A percentile compares a stretch with the other conserved stretches of the same genome.
Conservation (phyloP, 2,113 vertebrate species). For the Protobothrops flavoviridis region DNA sequence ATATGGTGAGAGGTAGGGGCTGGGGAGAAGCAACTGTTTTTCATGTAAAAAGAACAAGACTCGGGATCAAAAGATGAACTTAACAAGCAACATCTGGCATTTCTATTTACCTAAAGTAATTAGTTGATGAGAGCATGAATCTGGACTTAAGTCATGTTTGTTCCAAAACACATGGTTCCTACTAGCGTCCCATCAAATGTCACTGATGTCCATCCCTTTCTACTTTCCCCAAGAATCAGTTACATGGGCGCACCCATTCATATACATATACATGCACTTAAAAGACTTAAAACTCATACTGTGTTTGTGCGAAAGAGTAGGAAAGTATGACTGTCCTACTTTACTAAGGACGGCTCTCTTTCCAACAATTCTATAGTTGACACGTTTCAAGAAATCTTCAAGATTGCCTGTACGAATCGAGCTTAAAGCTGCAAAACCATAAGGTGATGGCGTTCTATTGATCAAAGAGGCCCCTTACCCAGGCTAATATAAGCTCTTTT, state of each 20-base stretch:
- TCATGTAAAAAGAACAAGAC: neutral
- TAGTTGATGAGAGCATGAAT: fast-evolving
- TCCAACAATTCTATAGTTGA: neutral
- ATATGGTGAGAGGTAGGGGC: neutral
- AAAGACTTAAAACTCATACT: neutral
- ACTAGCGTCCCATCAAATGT: neutral
- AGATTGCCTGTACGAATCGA: neutral
- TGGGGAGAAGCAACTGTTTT: neutral
- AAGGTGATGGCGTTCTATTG: no score
- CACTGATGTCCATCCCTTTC: neutral
- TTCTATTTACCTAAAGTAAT: neutral
- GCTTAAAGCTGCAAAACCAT: neutral
- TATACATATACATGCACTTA: neutral
- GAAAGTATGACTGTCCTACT: neutral
- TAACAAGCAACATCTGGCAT: neutral
- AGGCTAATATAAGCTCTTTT: no score
- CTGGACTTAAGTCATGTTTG: neutral
- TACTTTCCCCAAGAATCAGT: neutral
- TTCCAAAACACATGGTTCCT: neutral
- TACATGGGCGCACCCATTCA: neutral
- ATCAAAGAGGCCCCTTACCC: no score
- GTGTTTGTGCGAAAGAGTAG: neutral
- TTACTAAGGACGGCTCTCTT: neutral
- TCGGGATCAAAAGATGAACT: neutral
- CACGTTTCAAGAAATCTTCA: neutral